phyloP scores from a whole-genome alignment of 2,113 vertebrate species.

The Hippocampus barbouri region DNA sequence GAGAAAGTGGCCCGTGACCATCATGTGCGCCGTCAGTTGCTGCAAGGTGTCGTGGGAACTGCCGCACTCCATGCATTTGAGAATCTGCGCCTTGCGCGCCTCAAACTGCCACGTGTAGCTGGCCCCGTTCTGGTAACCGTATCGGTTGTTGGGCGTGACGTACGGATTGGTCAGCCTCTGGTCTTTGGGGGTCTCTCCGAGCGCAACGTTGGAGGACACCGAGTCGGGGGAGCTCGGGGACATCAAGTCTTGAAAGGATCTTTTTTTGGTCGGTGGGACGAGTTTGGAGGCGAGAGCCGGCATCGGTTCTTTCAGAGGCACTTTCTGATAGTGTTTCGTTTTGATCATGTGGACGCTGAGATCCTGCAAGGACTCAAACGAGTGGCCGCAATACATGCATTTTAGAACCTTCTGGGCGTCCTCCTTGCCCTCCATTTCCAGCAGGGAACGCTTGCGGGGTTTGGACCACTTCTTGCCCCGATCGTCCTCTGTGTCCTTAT shows the following conservation, averaged over 20 bases:
- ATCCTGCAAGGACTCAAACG: slow-evolving; percentile 96
- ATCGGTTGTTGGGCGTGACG: slow-evolving; percentile 96
- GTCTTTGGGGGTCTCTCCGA: slow-evolving; percentile 84
- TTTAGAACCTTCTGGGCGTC: slow-evolving; percentile 98
- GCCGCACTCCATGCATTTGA: slow-evolving; percentile 99
- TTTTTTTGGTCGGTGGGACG: slow-evolving; percentile 93
- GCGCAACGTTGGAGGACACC: slow-evolving; percentile 72
- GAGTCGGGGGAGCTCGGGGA: slow-evolving; percentile 92
- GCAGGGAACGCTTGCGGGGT: slow-evolving; percentile 92
- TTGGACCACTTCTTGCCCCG: slow-evolving; percentile 95
- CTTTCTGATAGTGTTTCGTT: slow-evolving; percentile 99
- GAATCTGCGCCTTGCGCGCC: slow-evolving; percentile 95
- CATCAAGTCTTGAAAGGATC: slow-evolving; percentile 87
- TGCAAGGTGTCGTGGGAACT: slow-evolving; percentile 97
- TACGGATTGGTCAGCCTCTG: slow-evolving; percentile 92
- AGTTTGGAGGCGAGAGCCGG: slow-evolving; percentile 90
- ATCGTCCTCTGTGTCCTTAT: slow-evolving; percentile 90
- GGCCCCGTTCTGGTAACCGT: slow-evolving; percentile 98
- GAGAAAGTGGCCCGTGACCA: slow-evolving; percentile 97
- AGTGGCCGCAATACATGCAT: slow-evolving; percentile 99
- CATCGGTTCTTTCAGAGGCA: slow-evolving; percentile 99
- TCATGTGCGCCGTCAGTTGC: slow-evolving; percentile 98
- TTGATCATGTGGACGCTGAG: slow-evolving; percentile 99
- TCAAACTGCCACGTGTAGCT: slow-evolving; percentile 99
- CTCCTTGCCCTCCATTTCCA: slow-evolving; percentile 99